phyloP scores from a whole-genome alignment of 35 echinoderm and acorn worm species.

The Ophioderma brevispina region DNA sequence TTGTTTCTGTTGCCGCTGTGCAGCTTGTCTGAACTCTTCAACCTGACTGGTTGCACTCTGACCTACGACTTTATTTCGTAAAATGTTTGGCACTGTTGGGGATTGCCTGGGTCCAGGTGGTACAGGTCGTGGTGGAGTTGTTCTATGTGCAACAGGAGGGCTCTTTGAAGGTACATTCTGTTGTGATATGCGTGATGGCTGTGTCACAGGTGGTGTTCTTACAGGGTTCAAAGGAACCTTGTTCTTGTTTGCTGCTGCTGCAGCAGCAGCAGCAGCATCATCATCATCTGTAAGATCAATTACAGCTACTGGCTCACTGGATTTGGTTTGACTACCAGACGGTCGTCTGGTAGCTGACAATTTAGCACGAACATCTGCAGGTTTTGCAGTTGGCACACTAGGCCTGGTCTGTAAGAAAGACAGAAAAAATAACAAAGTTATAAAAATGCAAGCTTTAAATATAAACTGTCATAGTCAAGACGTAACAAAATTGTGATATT shows the following conservation, averaged over 20 bases:
- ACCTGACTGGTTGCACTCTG: background rate
- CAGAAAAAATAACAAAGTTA: too few species aligned
- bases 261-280: background rate
- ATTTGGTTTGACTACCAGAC: background rate
- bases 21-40: conserved; percentile 12
- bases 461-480: too few species aligned
- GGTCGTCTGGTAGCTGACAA: background rate
- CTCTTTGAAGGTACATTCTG: background rate
- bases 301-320: background rate
- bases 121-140: background rate
- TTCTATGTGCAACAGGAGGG: background rate
- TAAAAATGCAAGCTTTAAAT: too few species aligned
- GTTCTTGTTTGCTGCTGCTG: background rate
- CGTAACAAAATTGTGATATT: too few species aligned
- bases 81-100: background rate
- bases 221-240: background rate
- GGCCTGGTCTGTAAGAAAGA: too few species aligned
- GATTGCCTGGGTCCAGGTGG: background rate
- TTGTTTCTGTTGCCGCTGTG: conserved; percentile 32
- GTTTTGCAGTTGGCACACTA: background rate
- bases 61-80: background rate
- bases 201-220: background rate
- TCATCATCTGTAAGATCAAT: background rate
- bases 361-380: background rate
- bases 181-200: background rate